Percentiles rank a stretch among this genome's conserved stretches.
Evolutionary conservation across 2,113 vertebrate species (phyloP).

Genomic region (Paralichthys olivaceus): DNA sequence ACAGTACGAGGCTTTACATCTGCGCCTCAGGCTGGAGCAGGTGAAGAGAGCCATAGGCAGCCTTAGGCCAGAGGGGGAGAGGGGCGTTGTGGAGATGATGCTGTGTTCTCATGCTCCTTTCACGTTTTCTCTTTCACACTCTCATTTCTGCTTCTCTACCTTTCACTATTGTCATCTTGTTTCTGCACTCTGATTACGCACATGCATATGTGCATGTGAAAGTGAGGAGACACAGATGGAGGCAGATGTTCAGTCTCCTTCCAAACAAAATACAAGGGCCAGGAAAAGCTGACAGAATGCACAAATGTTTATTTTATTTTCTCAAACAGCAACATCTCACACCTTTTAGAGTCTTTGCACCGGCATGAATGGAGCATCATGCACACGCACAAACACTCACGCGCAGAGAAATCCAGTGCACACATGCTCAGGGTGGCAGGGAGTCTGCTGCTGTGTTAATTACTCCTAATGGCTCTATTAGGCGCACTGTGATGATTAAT

Average conservation of each 20-base stretch:
- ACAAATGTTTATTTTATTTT: slow-evolving; percentile 26
- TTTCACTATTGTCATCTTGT: slow-evolving; percentile 23
- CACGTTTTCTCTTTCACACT: background rate
- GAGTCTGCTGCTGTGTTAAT: slow-evolving; percentile 74
- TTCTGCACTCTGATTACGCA: slow-evolving; percentile 37
- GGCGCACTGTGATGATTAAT: slow-evolving; percentile 72
- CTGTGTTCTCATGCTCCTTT: slow-evolving; percentile 30
- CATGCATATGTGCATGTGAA: slow-evolving; percentile 30
- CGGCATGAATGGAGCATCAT: background rate
- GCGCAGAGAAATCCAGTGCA: slow-evolving; percentile 17
- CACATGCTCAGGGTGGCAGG: slow-evolving; percentile 45
- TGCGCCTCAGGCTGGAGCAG: slow-evolving; percentile 45
- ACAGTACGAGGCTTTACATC: slow-evolving; percentile 10
- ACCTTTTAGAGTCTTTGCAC: slow-evolving; percentile 44
- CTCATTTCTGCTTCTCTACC: background rate
- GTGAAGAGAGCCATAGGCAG: slow-evolving; percentile 27
- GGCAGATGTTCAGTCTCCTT: slow-evolving; percentile 56
- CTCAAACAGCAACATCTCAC: slow-evolving; percentile 54
- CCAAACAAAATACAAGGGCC: slow-evolving; percentile 26
- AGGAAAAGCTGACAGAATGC: slow-evolving; percentile 23
- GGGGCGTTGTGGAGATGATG: slow-evolving; percentile 63
- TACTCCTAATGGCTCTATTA: slow-evolving; percentile 77
- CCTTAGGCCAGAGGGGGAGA: slow-evolving; percentile 70
- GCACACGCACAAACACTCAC: background rate
- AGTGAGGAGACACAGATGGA: slow-evolving; percentile 41